These are phyloP conservation scores for Polyommatus iphigenia DNA, from an alignment of 2,888 invertebrate genomes.

Conservation along the genomic window DNA sequence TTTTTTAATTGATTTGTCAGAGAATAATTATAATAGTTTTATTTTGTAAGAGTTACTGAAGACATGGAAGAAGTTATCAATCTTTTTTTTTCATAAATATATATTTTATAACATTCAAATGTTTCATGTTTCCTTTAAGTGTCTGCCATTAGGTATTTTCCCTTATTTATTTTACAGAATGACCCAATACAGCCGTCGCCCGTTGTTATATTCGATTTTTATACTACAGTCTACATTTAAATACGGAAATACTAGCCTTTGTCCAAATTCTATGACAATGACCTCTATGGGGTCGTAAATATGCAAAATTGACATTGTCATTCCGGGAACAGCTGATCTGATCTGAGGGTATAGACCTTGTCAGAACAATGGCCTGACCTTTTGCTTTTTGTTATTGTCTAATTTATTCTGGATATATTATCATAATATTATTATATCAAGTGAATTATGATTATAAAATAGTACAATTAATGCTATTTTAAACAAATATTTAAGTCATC, in stretches of 20 bases:
- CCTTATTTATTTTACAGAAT: too few relatives aligned
- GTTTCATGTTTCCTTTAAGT: too few relatives aligned
- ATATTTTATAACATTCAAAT: too few relatives aligned
- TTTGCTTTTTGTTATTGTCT: slow-evolving; percentile 12
- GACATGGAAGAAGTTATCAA: too few relatives aligned
- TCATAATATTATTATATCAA: neutral
- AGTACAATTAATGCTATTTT: neutral
- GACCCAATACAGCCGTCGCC: too few relatives aligned
- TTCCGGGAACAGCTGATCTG: slow-evolving; percentile 27
- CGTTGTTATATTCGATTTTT: neutral
- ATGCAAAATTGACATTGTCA: slow-evolving; percentile 25
- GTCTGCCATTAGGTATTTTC: too few relatives aligned
- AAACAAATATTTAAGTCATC: too few relatives aligned
- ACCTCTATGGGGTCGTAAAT: slow-evolving; percentile 2
- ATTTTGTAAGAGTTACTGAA: too few relatives aligned
- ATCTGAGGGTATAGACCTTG: slow-evolving; percentile 67
- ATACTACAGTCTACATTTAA: neutral
- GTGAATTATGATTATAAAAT: neutral
- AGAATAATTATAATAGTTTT: too few relatives aligned
- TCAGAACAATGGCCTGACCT: slow-evolving; percentile 60
- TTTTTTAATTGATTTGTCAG: too few relatives aligned
- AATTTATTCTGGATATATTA: neutral
- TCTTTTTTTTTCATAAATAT: too few relatives aligned
- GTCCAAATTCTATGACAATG: slow-evolving; percentile 18
- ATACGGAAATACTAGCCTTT: slow-evolving; percentile 2